Evolutionary conservation across 2,797 vertebrate genomes (phyloP), one percentile per base, ranked within the genome.

Genomic region (Tympanoctomys barrerae): DNA sequence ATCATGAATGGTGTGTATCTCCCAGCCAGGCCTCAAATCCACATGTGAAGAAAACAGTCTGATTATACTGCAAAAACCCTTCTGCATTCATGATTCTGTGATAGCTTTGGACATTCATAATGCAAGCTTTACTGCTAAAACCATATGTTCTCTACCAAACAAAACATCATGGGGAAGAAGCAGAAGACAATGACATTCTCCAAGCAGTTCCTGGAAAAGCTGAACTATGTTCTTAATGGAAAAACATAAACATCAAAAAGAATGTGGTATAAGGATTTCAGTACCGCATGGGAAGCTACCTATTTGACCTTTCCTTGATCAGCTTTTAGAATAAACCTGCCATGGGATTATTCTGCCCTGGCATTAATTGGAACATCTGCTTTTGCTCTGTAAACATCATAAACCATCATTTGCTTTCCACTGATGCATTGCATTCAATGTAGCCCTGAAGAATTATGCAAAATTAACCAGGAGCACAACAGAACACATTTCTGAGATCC

Each of bases 311-410:
- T 96, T 96, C 61, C 90, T 84, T 95, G 82, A 96, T 92, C 91
- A 59, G 85, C 26, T 94, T 96, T 94, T 90, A 84, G 33, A 96
- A 90, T 90, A 95, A 70, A n/a, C 82, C 73, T 85, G 16, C 90
- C 91, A 88, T 90, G 92, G 93, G 91, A 94, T 59, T 95, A 92
- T 89, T 89, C 90, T 96, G 61, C 82, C 85, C 73, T 73, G 42
- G 82, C 82, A 87, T 96, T 97, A 96, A 97, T 85, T 93, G 83
- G 88, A 96, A 94, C 94, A 96, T 96, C 97, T 97, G 97, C 92
- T 97, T 96, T 96, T 92, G 78, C 52, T 97, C 94, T 96, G 94
- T 94, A 96, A 96, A 95, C 95, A 97, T 96, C 97, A 95, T 98
- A 97, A 98, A 96, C 94, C 89, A 96, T 95, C 96, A 96, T 97